phyloP scores from a whole-genome alignment of 2,888 invertebrate species.

The Aproaerema taeniolella region DNA sequence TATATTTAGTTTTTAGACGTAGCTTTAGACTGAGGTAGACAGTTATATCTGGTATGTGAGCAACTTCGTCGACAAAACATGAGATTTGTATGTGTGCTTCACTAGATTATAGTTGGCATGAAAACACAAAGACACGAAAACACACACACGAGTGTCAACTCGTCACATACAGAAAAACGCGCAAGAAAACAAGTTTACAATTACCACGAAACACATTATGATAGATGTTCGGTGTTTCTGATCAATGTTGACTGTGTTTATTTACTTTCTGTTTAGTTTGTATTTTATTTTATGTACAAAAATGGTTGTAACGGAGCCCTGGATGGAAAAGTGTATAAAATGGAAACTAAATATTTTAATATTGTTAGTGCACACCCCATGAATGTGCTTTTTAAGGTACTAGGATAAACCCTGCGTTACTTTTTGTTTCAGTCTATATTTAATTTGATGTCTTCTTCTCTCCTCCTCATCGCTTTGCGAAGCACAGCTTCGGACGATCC shows the following conservation, averaged over 20 bases:
- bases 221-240: constrained; percentile 51
- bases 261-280: constrained; percentile 31
- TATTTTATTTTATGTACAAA: constrained; percentile 30
- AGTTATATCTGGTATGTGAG: constrained; percentile 70
- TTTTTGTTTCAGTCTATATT: constrained; percentile 54
- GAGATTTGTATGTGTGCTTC: constrained; percentile 63
- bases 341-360: constrained; percentile 28
- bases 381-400: constrained; percentile 71
- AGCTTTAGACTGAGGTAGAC: constrained; percentile 21
- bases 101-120: constrained; percentile 36
- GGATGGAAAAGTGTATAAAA: constrained; percentile 45
- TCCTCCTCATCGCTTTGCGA: constrained; percentile 62
- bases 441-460: constrained; percentile 49
- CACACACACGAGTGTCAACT: constrained; percentile 40
- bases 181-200: constrained; percentile 29
- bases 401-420: constrained; percentile 60
- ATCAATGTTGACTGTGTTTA: constrained; percentile 40
- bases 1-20: constrained; percentile 42
- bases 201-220: constrained; percentile 17
- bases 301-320: constrained; percentile 60
- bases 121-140: constrained; percentile 32
- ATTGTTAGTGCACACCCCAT: constrained; percentile 72
- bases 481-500: constrained; percentile 65
- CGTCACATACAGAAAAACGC: constrained; percentile 39
- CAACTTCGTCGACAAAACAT: constrained; percentile 49